Evolutionary conservation across 2,888 invertebrate species (phyloP), one percentile per base, ranked within the genome.

Genomic region (Microplitis manilae): DNA sequence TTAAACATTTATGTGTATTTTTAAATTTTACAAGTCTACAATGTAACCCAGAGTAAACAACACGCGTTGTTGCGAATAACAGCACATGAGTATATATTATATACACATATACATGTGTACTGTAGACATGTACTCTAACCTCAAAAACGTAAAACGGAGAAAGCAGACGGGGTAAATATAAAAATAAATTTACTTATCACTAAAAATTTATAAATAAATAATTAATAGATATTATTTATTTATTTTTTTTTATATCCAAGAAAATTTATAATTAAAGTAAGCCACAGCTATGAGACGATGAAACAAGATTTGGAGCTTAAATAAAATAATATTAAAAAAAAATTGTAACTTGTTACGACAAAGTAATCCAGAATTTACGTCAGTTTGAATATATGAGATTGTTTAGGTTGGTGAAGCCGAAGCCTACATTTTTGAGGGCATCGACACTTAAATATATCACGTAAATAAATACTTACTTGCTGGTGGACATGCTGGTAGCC

Each of bases 381-480:
- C 67, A 30, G 30, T 30, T 65, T 30, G 9, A 65, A 73, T 67
- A 59, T 73, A 73, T 65, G 40, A 50, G 67, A 65, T 38, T 50
- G 65, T 73, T 17, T 40, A 39, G 6, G 60, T 61, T 65, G 41
- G 64, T 20, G 30, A 30, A 30, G 50, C 50, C 8, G 59, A 73
- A 67, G 67, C 73, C 73, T 65, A 73, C 65, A 67, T 73, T 67
- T 71, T 67, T 30, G 67, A 79, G 81, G 80, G 72, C 83, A 82
- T 81, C 79, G 82, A 83, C 81, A 80, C 77, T 50, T 50, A 70
- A 79, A 75, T 71, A 81, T 76, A 80, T 71, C 69, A 75, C 75
- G 73, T 75, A 76, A 73, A 80, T 80, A 50, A 50, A 80, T 80
- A 81, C 83, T 68, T 80, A 82, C 84, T 79, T 78, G 75, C 76